Evolutionary conservation across 2,797 vertebrate species (phyloP), one percentile per base, ranked within the genome.

Genomic region (Rhinogobio ventralis): DNA sequence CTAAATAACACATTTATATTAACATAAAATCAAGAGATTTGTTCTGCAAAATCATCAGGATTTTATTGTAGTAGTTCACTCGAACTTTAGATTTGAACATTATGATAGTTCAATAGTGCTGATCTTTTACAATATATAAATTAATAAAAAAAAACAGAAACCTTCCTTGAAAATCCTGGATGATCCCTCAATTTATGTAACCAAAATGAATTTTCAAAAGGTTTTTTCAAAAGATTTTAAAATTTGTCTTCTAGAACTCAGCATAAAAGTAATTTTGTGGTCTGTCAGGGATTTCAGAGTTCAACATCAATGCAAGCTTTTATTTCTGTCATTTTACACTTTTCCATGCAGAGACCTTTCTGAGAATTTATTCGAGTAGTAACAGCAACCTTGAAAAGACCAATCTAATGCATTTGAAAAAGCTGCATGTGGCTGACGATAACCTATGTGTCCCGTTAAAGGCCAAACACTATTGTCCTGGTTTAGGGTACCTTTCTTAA

Each of bases 401-500:
- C 23, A 42, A 83, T 3, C 62, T 71, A 60, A 57, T 82, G 66
- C 30, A 53, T 46, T 20, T 83, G 45, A 86, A 76, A 62, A 51
- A 30, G 45, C 20, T 66, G 71, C 72, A 67, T 68, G 45, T 81
- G 73, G 79, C 53, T 17, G 19, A 66, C 5, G 19, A 72, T 60
- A 82, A 78, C 51, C 28, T 62, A 51, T 36, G 55, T 78, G 76
- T 78, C 72, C 77, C 78, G 49, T 81, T 46, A 11, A 51, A 72
- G 19, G 46, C 75, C 57, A 66, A 86, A 85, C 53, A n/a, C 53
- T n/a, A 28, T 68, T 79, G 71, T 53, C 33, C 9, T 36, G 25
- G 33, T 86, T 86, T 84, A 79, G 62, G 78, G 68, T 36, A 30
- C 64, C 72, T 78, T 51, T 83, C 73, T 60, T 84, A 46, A 71